A percentile compares a stretch with the other conserved stretches of the same genome.
These are phyloP conservation scores for Drosophila barbarae DNA, from an alignment of 2,888 invertebrate genomes.

Conservation along the genomic window DNA sequence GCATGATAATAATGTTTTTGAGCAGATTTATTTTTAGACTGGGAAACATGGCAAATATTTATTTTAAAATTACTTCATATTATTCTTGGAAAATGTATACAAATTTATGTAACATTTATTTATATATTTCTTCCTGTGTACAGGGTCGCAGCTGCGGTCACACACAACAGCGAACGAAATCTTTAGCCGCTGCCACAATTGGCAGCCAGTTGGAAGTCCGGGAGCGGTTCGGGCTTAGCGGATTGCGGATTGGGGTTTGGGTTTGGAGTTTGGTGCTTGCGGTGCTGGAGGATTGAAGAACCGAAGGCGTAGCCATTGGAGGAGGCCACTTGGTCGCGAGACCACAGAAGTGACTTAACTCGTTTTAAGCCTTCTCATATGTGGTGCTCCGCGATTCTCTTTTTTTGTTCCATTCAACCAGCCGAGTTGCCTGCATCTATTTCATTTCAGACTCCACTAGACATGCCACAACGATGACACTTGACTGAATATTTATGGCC, in stretches of 20 bases:
- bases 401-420: slow-evolving; percentile 17
- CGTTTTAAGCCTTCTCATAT: slow-evolving; percentile 62
- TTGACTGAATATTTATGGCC: slow-evolving; percentile 74
- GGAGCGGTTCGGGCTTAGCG: slow-evolving; percentile 11
- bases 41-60: not conserved
- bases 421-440: slow-evolving; percentile 53
- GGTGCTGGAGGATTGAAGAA: not conserved
- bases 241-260: slow-evolving; percentile 18
- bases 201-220: slow-evolving; percentile 44
- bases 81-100: not conserved
- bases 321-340: slow-evolving; percentile 64
- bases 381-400: slow-evolving; percentile 21
- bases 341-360: slow-evolving; percentile 73
- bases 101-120: not conserved
- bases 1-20: no score
- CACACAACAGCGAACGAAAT: slow-evolving; percentile 33
- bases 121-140: slow-evolving; percentile 15
- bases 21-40: not conserved
- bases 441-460: slow-evolving; percentile 72
- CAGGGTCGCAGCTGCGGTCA: slow-evolving; percentile 44
- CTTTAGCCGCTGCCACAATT: slow-evolving; percentile 44
- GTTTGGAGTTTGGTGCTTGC: slow-evolving; percentile 4
- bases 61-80: not conserved
- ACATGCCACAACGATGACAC: slow-evolving; percentile 71
- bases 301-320: slow-evolving; percentile 31